Base-by-base conservation (phyloP, 53 echinoderm and acorn worm species). In the Apostichopus leukothele region DNA sequence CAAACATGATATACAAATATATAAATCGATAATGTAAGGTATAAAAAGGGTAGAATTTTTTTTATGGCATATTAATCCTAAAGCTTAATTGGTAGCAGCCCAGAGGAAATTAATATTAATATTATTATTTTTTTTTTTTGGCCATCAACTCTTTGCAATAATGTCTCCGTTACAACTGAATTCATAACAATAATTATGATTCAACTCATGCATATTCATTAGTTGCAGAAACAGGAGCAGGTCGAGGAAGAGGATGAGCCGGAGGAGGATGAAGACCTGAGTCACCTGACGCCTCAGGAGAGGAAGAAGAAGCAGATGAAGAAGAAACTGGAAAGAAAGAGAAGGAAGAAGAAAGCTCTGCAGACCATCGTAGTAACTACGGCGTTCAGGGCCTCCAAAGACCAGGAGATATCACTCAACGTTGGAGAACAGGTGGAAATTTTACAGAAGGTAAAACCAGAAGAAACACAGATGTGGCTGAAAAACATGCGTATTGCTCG, bases 281-380 rank as follows among this genome's bases (percentile, higher is more conserved):
- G 94, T 52, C 92, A 92, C 78, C 89, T 97, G 87, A 94, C 93
- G 14, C 94, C 94, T 25, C 90, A 95, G 88, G 94, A 97, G 71
- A 94, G 92, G 77, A 95, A 95, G 90, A 92, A 92, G 76, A 94
- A 93, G 60, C 88, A 87, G 86, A 86, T 95, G 75, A 95, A 94
- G 88, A 95, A 95, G 88, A 97, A 92, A 90, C 79, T 92, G 89
- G 91, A 90, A 83, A 71, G 91, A 10, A 95, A 95, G 88, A 97
- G 90, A 90, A 95, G 92, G 90, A 95, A 95, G 89, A 94, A 94
- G 85, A 74, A 90, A 20, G 88, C 94, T 50, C 93, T 91, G 92
- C 93, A 91, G 3, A 95, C 90, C 83, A 94, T 97, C 53, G 53
- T 94, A 10, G 98, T 97, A 57, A 90, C 95, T 75, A 95, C 98